These are phyloP conservation scores for Rosalia funebris DNA, from an alignment of 2,888 invertebrate genomes.

Conservation along the genomic window DNA sequence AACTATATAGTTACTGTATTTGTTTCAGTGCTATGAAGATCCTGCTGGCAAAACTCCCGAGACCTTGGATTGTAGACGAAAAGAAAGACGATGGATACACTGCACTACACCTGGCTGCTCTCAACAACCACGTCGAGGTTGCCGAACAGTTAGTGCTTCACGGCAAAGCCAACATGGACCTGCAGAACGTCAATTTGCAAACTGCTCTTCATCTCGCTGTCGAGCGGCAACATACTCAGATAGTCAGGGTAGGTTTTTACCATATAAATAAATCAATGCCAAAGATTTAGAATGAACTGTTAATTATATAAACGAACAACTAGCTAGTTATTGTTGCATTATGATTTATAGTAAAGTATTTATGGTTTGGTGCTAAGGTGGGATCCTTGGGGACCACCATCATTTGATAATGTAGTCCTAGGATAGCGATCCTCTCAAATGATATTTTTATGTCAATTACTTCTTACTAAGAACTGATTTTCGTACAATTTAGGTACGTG, in stretches of 20 bases:
- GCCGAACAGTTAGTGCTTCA: slow-evolving; percentile 88
- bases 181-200: slow-evolving; percentile 95
- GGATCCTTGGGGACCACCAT: not conserved
- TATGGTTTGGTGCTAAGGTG: too few species aligned
- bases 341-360: too few species aligned
- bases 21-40: slow-evolving; percentile 93
- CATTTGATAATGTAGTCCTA: too few species aligned
- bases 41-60: slow-evolving; percentile 88
- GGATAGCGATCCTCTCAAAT: too few species aligned
- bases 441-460: too few species aligned
- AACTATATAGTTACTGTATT: too few species aligned
- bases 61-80: slow-evolving; percentile 98
- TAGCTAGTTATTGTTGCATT: too few species aligned
- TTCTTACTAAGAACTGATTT: too few species aligned
- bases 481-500: too few species aligned
- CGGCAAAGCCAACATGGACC: slow-evolving; percentile 93
- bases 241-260: slow-evolving; percentile 77
- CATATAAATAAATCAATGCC: too few species aligned
- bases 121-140: slow-evolving; percentile 97
- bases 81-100: slow-evolving; percentile 99
- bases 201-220: slow-evolving; percentile 94
- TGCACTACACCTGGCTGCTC: slow-evolving; percentile 92
- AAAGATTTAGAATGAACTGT: too few species aligned
- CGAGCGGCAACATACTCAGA: slow-evolving; percentile 97
- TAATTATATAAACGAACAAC: too few species aligned